Base-by-base conservation (phyloP, 2,113 vertebrate species). In the Polyodon spathula region DNA sequence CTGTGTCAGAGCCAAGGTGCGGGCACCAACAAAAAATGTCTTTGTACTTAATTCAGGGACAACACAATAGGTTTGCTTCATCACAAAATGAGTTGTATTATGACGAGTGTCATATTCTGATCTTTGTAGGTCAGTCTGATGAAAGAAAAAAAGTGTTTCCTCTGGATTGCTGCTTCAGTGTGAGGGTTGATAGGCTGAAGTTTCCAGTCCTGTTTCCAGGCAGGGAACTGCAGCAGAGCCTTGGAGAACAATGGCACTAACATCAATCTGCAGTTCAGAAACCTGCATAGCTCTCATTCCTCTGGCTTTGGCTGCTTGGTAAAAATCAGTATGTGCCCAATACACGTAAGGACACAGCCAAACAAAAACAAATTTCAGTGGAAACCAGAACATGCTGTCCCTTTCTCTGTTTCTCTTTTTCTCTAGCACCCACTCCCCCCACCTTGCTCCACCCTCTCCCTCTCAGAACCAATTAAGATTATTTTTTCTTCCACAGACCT, bases 271-370 rank as follows among this genome's bases (percentile, higher is more conserved):
- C 62, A 57, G 50, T 63, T 63, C 54, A 58, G 42, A 63, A 50
- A 50, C 43, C 37, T 57, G 54, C 62, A 63, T 56, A 63, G 37
- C 44, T 27, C 14, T 40, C 54, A 63, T 63, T 63, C 62, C 54
- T 17, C 5, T 10, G 39, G 54, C 12, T 44, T 57, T 63, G 54
- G 62, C 17, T 37, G 46, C 37, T 38, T 39, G 16, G 4, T 17
- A 37, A 8, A 55, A 55, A 55, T 16, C 14, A 55, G 4, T 37
- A 16, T 55, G 53, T 55, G 15, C 17, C 53, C 53, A 55, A 38
- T 10, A 37, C 15, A 17, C n/a, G 8, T 6, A 17, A 55, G 17
- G 16, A 10, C 17, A n/a, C n/a, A 6, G 16, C n/a, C 8, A 55
- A 55, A 50, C 4, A 4, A 50, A 50, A 10, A 11, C 1, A 27